Base-by-base conservation (phyloP, 2,113 vertebrate genomes). In the Rhinopomastus cyanomelas region DNA sequence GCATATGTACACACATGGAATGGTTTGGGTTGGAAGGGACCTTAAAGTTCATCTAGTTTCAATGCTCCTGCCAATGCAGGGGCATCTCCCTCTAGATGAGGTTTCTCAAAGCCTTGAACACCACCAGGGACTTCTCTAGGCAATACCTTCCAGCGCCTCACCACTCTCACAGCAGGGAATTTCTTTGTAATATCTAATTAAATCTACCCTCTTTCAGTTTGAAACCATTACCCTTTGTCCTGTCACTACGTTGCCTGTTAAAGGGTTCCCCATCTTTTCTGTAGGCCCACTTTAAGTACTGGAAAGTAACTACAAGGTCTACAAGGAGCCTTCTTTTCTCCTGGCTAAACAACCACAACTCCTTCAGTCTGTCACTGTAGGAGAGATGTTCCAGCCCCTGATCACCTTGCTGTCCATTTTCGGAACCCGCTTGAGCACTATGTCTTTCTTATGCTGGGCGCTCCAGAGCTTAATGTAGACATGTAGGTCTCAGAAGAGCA, bases 1-100 rank as follows among this genome's bases (percentile, higher is more conserved):
- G 6, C 55, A 5, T 57, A 49, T 8, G 18, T 7, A 53, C 1
- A 39, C 5, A 22, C 1, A 16, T 1, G 29, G 52, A 53, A 53
- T 53, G 52, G 27, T 53, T 53, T 53, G 27, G 14, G 51, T 29
- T 57, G 55, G 55, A 32, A 57, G 19, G 19, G 55, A 57, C 55
- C 18, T 57, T 57, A 57, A 57, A 57, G n/a, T 21, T 57, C 30
- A 32, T 11, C 19, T n/a, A 57, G 19, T 13, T 57, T 5, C 32
- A 34, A 34, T 10, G 12, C 57, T 32, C 13, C 21, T 34, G 57
- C 57, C 32, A 23, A 22, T 32, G 32, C 21, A 59, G 57, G 32
- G 57, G 34, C 57, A 59, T 16, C 56, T 59, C 21, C 21, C 57
- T 25, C 32, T 59, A 59, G 57, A 59, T 21, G 32, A 34, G 8